A percentile compares a stretch with the other conserved stretches of the same genome.
Evolutionary conservation across 2,888 invertebrate species (phyloP).

Genomic region (Miltochrista miniata): DNA sequence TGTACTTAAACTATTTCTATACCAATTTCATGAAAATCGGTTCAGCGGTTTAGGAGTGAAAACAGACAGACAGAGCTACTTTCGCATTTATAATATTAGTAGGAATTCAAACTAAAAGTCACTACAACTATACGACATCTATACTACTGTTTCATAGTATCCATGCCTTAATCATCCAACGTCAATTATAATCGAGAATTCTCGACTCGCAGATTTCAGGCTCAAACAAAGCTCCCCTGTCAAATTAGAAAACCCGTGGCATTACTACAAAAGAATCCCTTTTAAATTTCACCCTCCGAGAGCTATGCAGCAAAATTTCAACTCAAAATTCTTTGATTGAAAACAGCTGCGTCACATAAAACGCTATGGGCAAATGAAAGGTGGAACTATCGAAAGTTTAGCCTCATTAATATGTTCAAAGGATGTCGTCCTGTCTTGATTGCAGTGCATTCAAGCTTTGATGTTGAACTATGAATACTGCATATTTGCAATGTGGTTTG

Average conservation of each 20-base stretch:
- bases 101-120: neutral
- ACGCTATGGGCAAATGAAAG: conserved; percentile 11
- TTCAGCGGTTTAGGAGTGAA: too few relatives aligned
- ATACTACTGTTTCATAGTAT: neutral
- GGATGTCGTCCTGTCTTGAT: conserved; percentile 14
- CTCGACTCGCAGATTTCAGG: too few relatives aligned
- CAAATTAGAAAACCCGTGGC: conserved; percentile 5
- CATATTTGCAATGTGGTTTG: neutral
- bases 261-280: conserved; percentile 9
- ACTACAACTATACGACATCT: neutral
- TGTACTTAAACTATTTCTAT: too few relatives aligned
- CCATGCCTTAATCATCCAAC: neutral
- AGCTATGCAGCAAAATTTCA: conserved; percentile 10
- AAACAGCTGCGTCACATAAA: conserved; percentile 12
- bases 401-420: conserved; percentile 32
- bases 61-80: neutral
- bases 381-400: conserved; percentile 19
- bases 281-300: conserved; percentile 6
- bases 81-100: neutral
- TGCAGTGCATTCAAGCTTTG: conserved; percentile 8
- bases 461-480: conserved; percentile 9
- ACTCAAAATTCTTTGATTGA: conserved; percentile 16
- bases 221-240: conserved; percentile 5
- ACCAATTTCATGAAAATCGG: too few relatives aligned
- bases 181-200: conserved; percentile 2